Evolutionary conservation across 2,797 vertebrate species (phyloP).

Genomic region (Falco naumanni): DNA sequence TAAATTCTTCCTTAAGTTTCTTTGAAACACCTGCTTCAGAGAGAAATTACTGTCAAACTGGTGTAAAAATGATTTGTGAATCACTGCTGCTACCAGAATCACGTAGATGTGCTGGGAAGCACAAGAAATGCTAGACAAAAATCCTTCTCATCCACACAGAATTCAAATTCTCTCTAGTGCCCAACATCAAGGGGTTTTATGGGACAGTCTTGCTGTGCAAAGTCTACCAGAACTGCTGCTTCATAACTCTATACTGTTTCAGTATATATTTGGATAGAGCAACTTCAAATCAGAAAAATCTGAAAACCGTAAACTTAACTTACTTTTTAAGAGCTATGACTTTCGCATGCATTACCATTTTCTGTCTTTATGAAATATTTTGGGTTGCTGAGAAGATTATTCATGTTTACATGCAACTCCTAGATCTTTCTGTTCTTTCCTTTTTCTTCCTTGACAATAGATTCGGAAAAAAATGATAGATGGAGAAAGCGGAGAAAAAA

Average conservation of each 20-base stretch:
- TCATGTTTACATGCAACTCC: not conserved
- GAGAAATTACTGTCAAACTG: not conserved
- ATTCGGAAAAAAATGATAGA: conserved; percentile 98
- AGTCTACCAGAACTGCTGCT: not conserved
- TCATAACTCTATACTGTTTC: not conserved
- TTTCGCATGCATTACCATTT: not conserved
- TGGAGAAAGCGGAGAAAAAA: conserved; percentile 89
- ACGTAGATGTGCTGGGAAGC: not conserved
- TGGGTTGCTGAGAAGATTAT: not conserved
- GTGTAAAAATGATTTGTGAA: not conserved
- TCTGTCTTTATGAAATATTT: not conserved
- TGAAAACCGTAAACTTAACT: not conserved
- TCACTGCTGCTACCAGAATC: not conserved
- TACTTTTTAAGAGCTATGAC: not conserved
- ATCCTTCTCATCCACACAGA: not conserved
- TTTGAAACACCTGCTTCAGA: not conserved
- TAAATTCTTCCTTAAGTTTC: not conserved
- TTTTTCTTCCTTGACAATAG: conserved; percentile 71
- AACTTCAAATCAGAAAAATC: not conserved
- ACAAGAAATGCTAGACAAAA: not conserved
- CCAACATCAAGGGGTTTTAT: not conserved
- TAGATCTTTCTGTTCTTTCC: not conserved
- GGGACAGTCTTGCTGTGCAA: not conserved
- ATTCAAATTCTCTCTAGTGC: not conserved
- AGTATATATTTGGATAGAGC: not conserved